Percentiles rank a stretch among this genome's conserved stretches.
phyloP scores from a whole-genome alignment of 2,797 vertebrate species.

The Sebastes nivosus region DNA sequence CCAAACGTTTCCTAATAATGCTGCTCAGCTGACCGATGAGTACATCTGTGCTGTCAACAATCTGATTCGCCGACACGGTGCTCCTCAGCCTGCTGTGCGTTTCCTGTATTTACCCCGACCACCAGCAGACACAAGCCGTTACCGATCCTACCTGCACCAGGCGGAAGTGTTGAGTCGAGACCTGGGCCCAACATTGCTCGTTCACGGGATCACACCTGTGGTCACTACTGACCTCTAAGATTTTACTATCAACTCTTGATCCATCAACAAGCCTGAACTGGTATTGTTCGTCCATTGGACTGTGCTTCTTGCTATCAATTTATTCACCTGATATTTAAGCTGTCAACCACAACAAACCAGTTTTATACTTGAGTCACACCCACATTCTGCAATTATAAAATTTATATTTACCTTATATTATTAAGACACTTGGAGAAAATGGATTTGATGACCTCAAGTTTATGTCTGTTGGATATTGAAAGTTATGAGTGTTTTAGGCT shows the following conservation, averaged over 20 bases:
- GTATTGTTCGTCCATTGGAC: neutral
- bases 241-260: neutral
- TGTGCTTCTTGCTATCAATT: neutral
- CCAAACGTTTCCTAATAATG: constrained; percentile 77
- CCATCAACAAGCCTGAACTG: neutral
- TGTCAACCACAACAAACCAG: neutral
- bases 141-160: constrained; percentile 84
- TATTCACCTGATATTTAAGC: neutral
- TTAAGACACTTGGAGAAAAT: neutral
- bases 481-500: neutral
- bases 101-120: constrained; percentile 90
- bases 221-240: constrained; percentile 87
- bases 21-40: constrained; percentile 83
- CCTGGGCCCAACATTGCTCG: constrained; percentile 88
- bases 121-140: constrained; percentile 83
- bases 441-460: neutral
- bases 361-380: neutral
- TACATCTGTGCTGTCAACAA: constrained; percentile 86
- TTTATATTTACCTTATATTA: neutral
- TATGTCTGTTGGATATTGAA: neutral
- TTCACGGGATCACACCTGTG: constrained; percentile 89
- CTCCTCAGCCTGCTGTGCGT: constrained; percentile 81
- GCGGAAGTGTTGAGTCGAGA: constrained; percentile 85
- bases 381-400: neutral
- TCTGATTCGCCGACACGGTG: constrained; percentile 76